phyloP scores from a whole-genome alignment of 1,140 invertebrate species.

The Cydia fagiglandana region DNA sequence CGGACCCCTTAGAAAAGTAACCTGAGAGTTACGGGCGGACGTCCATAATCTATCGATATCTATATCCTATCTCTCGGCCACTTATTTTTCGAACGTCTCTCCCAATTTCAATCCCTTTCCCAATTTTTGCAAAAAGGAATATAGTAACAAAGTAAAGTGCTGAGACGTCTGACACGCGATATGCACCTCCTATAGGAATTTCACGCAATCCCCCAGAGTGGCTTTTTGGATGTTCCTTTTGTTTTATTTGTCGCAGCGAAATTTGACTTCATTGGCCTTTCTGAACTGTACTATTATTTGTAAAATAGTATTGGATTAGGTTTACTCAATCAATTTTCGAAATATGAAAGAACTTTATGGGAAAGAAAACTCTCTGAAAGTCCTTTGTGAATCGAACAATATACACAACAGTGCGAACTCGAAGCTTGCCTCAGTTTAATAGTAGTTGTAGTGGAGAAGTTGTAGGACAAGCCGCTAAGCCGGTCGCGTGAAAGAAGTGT shows the following conservation, averaged over 20 bases:
- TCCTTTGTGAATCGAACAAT: slow-evolving; percentile 45
- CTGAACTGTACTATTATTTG: slow-evolving; percentile 41
- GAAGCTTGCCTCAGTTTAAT: slow-evolving; percentile 47
- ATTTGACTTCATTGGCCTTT: slow-evolving; percentile 46
- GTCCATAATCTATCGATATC: slow-evolving; percentile 9
- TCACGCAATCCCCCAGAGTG: slow-evolving; percentile 45
- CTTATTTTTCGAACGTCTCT: slow-evolving; percentile 30
- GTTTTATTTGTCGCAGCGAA: slow-evolving; percentile 47
- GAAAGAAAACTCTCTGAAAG: slow-evolving; percentile 10
- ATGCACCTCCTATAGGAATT: slow-evolving; percentile 46
- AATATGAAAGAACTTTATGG: slow-evolving; percentile 4
- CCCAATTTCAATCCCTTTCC: slow-evolving; percentile 5
- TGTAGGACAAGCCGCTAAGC: slow-evolving; percentile 65
- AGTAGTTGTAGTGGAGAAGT: slow-evolving; percentile 59
- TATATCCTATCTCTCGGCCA: slow-evolving; percentile 11
- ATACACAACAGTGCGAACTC: slow-evolving; percentile 51
- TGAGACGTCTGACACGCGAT: slow-evolving; percentile 50
- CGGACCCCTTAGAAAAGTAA: slow-evolving; percentile 34
- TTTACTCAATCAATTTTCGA: background rate
- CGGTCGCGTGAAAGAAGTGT: slow-evolving; percentile 66
- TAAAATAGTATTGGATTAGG: slow-evolving; percentile 37
- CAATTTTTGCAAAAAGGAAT: slow-evolving; percentile 24
- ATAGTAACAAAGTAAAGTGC: slow-evolving; percentile 39
- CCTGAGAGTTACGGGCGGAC: slow-evolving; percentile 32
- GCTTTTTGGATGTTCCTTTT: slow-evolving; percentile 46